Evolutionary conservation across 1,140 invertebrate genomes (phyloP).

Genomic region (silkworm (Bombyx mori)): ASM3026992v2 NC_085123.1:5141501-5142000

Average conservation of each 20-base stretch:
- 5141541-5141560: conserved; percentile 49
- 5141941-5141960: too few relatives aligned
- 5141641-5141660: conserved; percentile 44
- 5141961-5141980: too few relatives aligned
- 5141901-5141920: too few relatives aligned
- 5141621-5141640: conserved; percentile 17
- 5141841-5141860: background rate
- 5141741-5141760: conserved; percentile 37
- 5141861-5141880: background rate
- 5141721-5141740: conserved; percentile 56
- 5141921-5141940: too few relatives aligned
- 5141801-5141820: conserved; percentile 4
- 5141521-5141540: conserved; percentile 19
- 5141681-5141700: conserved; percentile 52
- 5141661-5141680: conserved; percentile 56
- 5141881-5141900: too few relatives aligned
- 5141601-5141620: conserved; percentile 19
- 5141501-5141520: conserved; percentile 18
- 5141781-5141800: conserved; percentile 56
- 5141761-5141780: conserved; percentile 39
- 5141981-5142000: too few relatives aligned
- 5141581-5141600: background rate
- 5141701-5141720: conserved; percentile 67
- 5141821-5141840: background rate
- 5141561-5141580: conserved; percentile 11